These are phyloP conservation scores for Austrofundulus limnaeus DNA, from an alignment of 2,113 vertebrate species.

Conservation along the genomic window DNA sequence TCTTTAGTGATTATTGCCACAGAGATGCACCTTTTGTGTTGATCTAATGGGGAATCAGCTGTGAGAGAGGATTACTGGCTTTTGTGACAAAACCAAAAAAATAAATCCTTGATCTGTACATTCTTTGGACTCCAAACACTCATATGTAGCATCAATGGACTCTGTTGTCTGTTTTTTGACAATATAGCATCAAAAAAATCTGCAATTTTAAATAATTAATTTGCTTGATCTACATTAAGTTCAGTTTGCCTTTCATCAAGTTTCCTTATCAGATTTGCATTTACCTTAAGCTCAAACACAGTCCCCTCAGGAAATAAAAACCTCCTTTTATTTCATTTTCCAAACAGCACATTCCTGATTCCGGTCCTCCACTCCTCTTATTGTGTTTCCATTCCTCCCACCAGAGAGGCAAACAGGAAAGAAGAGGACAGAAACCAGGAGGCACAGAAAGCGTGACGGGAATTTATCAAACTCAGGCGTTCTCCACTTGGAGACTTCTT, in stretches of 20 bases:
- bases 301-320: neutral
- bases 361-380: too few species aligned
- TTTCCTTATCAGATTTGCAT: neutral
- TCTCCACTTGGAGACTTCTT: neutral
- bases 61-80: neutral
- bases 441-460: neutral
- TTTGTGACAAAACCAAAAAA: neutral
- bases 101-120: neutral
- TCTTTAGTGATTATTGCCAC: neutral
- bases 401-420: neutral
- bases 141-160: neutral
- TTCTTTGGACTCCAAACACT: neutral
- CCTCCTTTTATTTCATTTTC: neutral
- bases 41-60: neutral
- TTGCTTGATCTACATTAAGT: too few species aligned
- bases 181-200: neutral
- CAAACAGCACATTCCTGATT: neutral
- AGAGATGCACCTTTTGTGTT: neutral
- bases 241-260: too few species aligned
- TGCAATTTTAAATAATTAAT: too few species aligned
- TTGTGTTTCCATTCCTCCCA: too few species aligned
- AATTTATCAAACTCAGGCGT: neutral
- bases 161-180: neutral
- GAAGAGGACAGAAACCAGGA: neutral
- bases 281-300: neutral